These are phyloP conservation scores for Papilio xuthus DNA, from an alignment of 1,140 invertebrate genomes.

Conservation along the genomic window DNA sequence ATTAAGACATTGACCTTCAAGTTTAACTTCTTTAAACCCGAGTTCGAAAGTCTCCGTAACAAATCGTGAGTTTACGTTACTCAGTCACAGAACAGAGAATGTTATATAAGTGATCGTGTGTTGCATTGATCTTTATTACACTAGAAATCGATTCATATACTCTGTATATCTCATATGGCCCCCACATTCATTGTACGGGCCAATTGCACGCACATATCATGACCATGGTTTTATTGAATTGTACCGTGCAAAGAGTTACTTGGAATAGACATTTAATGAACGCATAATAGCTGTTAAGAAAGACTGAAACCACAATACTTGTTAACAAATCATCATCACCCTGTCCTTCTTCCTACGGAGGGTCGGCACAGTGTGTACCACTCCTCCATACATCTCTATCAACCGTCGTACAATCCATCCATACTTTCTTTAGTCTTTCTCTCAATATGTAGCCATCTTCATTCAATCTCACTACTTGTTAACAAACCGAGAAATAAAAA, in stretches of 20 bases:
- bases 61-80: slow-evolving; percentile 26
- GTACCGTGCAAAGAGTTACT: neutral
- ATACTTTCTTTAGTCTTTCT: no score
- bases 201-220: neutral
- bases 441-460: no score
- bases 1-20: slow-evolving; percentile 57
- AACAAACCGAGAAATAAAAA: neutral
- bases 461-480: neutral
- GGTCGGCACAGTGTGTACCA: no score
- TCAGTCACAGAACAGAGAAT: neutral
- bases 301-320: neutral
- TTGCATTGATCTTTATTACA: slow-evolving; percentile 17
- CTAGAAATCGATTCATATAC: slow-evolving; percentile 16
- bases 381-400: no score
- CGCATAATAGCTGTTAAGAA: no score
- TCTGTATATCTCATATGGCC: neutral
- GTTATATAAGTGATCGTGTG: neutral
- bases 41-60: slow-evolving; percentile 43
- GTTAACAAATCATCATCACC: neutral
- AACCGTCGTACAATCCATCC: no score
- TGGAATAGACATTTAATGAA: neutral
- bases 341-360: no score
- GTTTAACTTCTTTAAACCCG: slow-evolving; percentile 38
- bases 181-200: neutral
- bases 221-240: slow-evolving; percentile 15